These are phyloP conservation scores for Trichechus manatus DNA, from an alignment of 2,113 vertebrate genomes.

Conservation along the genomic window DNA sequence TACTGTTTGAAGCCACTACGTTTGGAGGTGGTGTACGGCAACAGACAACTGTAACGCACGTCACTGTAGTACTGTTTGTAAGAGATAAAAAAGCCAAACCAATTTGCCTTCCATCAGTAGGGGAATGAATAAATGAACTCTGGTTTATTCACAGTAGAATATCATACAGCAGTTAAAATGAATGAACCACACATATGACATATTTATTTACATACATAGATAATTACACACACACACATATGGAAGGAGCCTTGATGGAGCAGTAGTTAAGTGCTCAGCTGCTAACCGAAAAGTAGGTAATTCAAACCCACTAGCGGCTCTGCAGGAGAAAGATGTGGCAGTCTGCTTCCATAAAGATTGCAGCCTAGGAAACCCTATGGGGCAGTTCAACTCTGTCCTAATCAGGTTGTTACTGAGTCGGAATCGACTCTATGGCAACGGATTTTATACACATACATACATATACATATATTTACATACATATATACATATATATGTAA, in stretches of 20 bases:
- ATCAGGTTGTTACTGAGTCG: not conserved
- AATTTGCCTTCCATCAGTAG: not conserved
- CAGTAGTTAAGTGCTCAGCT: not conserved
- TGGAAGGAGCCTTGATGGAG: not conserved
- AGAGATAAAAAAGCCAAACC: not conserved
- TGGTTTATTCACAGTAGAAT: not conserved
- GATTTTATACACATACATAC: too few species aligned
- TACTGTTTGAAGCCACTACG: not conserved
- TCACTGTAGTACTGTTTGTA: not conserved
- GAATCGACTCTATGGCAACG: not conserved
- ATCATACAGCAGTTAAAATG: not conserved
- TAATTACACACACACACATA: not conserved
- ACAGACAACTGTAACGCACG: not conserved
- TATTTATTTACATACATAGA: not conserved
- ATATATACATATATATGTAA: too few species aligned
- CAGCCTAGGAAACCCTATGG: not conserved
- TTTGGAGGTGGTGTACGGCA: not conserved
- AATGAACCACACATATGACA: not conserved
- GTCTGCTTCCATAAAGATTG: not conserved
- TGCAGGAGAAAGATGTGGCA: not conserved
- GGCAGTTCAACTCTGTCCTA: not conserved
- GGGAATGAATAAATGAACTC: not conserved
- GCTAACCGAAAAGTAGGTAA: not conserved
- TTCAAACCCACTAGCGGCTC: not conserved
- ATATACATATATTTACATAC: too few species aligned